phyloP scores from a whole-genome alignment of 1,140 invertebrate species.

The Formica exsecta region DNA sequence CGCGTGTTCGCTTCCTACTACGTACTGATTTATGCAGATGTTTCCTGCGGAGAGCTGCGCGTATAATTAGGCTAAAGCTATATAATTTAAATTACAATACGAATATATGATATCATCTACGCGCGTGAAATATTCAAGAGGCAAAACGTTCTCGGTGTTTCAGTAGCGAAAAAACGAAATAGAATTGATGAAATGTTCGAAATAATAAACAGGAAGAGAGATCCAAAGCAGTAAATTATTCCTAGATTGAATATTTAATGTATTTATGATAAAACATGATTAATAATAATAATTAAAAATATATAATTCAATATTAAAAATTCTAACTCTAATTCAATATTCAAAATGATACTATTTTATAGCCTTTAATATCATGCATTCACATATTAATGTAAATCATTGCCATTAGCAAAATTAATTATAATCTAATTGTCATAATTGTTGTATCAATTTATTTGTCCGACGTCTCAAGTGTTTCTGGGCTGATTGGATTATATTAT shows the following conservation, averaged over 20 bases:
- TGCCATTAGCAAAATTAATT: not conserved
- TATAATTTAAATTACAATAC: not conserved
- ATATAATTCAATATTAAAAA: not conserved
- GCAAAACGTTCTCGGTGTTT: not conserved
- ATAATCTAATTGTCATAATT: not conserved
- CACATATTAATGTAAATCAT: not conserved
- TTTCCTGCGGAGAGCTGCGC: not conserved
- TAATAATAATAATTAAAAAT: conserved; percentile 3
- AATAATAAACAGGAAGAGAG: not conserved
- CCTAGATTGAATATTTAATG: too few species aligned
- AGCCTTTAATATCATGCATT: not conserved
- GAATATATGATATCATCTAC: not conserved
- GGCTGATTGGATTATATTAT: conserved; percentile 34
- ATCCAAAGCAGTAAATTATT: not conserved
- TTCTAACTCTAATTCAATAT: not conserved
- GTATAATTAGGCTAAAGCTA: conserved; percentile 32
- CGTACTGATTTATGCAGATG: conserved; percentile 1
- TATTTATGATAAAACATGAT: not conserved
- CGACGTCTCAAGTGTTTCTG: not conserved
- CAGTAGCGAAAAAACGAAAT: not conserved
- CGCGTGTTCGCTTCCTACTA: not conserved
- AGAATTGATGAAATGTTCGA: not conserved
- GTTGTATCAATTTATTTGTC: not conserved
- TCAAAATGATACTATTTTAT: too few species aligned
- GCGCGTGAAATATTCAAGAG: not conserved